Evolutionary conservation across 2,797 vertebrate genomes (phyloP), one percentile per base, ranked within the genome.

Genomic region (Acipenser ruthenus): DNA sequence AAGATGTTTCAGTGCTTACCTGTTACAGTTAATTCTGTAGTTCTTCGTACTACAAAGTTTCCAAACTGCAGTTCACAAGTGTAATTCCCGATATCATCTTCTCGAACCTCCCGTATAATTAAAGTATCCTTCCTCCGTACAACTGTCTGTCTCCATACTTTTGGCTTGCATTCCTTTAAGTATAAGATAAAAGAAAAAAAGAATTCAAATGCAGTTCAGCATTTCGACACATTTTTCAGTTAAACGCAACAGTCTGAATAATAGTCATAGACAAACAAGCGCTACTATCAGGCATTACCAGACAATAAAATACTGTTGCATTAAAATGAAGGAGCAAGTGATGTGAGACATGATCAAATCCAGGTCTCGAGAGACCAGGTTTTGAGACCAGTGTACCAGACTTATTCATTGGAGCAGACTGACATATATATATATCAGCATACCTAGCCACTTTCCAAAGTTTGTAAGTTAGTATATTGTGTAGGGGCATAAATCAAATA

Each of bases 11-110:
- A 9, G 15, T 65, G 66, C 75, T 89, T 91, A 98, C 96, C 96
- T 76, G 96, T 99, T 66, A 99, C 94, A 37, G 91, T 92, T 81
- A 97, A 88, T 76, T 96, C 91, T 1, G 94, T 96, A 0, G 96
- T 99, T 83, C 95, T 93, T 80, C 95, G 90, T 62, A 99, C 93
- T 69, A 94, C 78, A 75, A 98, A 99, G 73, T 90, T 89, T 68
- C 93, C 93, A 49, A 95, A 96, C 78, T 94, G 93, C 80, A 99
- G 82, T 83, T 97, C 94, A 70, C 96, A 99, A 53, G 96, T 99
- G 70, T 99, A 99, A 90, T 98, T 99, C 80, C 96, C 96, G 85
- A 96, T 96, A 83, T 99, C 96, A 71, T 98, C 95, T 85, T 99
- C 96, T 78, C 86, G 94, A 72, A 99, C 95, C 73, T 97, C 95